phyloP scores from a whole-genome alignment of 2,797 vertebrate species.

The Sylvilagus floridanus region DNA sequence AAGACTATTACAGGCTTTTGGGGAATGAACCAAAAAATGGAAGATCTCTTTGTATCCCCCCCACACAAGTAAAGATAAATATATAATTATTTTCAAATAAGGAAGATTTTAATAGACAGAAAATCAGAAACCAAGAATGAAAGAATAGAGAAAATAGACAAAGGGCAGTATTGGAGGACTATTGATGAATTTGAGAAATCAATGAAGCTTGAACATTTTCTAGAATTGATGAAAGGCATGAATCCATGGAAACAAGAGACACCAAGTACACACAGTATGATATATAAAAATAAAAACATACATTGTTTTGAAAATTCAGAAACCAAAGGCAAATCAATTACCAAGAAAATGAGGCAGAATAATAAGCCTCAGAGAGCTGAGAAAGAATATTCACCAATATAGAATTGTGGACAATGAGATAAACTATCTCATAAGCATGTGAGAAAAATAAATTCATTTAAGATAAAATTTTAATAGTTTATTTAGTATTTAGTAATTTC shows the following conservation, averaged over 20 bases:
- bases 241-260: background rate
- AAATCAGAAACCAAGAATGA: background rate
- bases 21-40: too few species aligned
- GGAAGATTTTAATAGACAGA: too few species aligned
- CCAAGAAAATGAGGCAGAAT: background rate
- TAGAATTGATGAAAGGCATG: background rate
- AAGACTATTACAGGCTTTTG: too few species aligned
- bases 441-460: background rate
- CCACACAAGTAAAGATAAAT: too few species aligned
- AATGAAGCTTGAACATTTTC: conserved; percentile 3
- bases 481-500: background rate
- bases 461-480: background rate
- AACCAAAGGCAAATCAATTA: background rate
- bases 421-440: background rate
- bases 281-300: background rate
- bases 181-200: background rate
- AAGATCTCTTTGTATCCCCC: too few species aligned
- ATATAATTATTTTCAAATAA: too few species aligned
- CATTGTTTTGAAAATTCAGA: background rate
- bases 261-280: background rate
- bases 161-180: background rate
- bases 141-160: background rate
- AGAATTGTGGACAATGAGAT: background rate
- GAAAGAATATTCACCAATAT: background rate
- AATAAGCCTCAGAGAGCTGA: background rate